phyloP scores from a whole-genome alignment of 1,140 invertebrate genomes.

The Vanessa tameamea region DNA sequence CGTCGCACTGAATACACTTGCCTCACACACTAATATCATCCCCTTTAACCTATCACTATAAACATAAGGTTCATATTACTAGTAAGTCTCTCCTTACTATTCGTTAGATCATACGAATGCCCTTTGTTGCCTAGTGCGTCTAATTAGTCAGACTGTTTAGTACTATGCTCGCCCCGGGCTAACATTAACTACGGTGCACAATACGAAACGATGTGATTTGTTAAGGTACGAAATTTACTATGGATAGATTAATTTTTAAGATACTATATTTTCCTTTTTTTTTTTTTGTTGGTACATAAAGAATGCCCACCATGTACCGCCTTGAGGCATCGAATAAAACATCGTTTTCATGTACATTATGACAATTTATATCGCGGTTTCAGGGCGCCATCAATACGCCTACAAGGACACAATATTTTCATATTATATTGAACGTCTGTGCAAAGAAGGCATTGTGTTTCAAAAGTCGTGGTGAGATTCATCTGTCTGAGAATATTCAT shows the following conservation, averaged over 20 bases:
- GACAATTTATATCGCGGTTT: slow-evolving; percentile 55
- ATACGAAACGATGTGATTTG: slow-evolving; percentile 70
- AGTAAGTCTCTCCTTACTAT: slow-evolving; percentile 24
- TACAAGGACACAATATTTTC: slow-evolving; percentile 64
- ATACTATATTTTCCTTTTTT: slow-evolving; percentile 34
- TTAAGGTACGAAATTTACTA: slow-evolving; percentile 48
- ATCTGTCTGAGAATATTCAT: slow-evolving; percentile 69
- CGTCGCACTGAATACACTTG: slow-evolving; percentile 55
- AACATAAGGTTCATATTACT: slow-evolving; percentile 44
- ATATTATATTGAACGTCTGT: slow-evolving; percentile 54
- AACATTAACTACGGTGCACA: slow-evolving; percentile 59
- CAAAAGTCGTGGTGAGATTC: slow-evolving; percentile 76
- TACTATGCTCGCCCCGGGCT: slow-evolving; percentile 63
- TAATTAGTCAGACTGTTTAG: slow-evolving; percentile 79
- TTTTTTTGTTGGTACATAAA: slow-evolving; percentile 38
- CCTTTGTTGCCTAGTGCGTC: slow-evolving; percentile 74
- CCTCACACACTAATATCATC: slow-evolving; percentile 42
- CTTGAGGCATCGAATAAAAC: slow-evolving; percentile 43
- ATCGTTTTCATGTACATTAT: slow-evolving; percentile 44
- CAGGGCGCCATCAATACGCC: slow-evolving; percentile 62
- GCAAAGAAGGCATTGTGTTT: slow-evolving; percentile 67
- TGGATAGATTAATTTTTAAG: slow-evolving; percentile 42
- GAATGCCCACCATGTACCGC: slow-evolving; percentile 38
- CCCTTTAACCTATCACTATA: slow-evolving; percentile 41
- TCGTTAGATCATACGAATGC: slow-evolving; percentile 47